phyloP scores from a whole-genome alignment of 2,888 invertebrate genomes.

The Chironomus riparius region DNA sequence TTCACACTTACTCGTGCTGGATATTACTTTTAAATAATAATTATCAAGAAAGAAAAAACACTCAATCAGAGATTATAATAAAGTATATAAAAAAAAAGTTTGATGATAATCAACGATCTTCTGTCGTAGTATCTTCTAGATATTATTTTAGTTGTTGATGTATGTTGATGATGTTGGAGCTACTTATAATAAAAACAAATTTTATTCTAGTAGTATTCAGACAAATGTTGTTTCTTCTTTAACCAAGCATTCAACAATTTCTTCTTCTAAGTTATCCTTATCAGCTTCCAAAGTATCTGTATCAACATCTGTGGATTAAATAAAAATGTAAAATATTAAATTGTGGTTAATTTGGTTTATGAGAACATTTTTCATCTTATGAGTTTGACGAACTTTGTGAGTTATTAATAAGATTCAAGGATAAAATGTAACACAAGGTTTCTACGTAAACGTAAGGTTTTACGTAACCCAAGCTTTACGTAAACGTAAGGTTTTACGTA shows the following conservation, averaged over 20 bases:
- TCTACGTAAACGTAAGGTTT: no score
- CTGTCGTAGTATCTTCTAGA: no score
- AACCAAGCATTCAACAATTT: constrained; percentile 94
- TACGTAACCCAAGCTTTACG: background rate
- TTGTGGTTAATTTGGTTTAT: background rate
- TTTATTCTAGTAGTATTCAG: constrained; percentile 52
- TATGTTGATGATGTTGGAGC: background rate
- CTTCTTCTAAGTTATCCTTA: constrained; percentile 80
- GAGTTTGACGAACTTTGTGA: no score
- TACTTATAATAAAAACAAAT: background rate
- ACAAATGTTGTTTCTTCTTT: constrained; percentile 78
- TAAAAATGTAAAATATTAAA: no score
- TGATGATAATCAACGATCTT: background rate
- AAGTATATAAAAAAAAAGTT: background rate
- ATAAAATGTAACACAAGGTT: background rate
- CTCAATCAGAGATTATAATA: background rate
- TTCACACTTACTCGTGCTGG: background rate
- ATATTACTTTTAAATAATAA: background rate
- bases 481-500: no score
- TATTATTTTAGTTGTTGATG: background rate
- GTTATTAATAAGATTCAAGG: no score
- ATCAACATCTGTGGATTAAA: constrained; percentile 62
- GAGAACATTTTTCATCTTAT: no score
- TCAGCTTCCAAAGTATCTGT: constrained; percentile 88
- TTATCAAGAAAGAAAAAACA: background rate